Evolutionary conservation across 2,113 vertebrate species (phyloP).

Genomic region (Chlorocebus sabaeus): DNA sequence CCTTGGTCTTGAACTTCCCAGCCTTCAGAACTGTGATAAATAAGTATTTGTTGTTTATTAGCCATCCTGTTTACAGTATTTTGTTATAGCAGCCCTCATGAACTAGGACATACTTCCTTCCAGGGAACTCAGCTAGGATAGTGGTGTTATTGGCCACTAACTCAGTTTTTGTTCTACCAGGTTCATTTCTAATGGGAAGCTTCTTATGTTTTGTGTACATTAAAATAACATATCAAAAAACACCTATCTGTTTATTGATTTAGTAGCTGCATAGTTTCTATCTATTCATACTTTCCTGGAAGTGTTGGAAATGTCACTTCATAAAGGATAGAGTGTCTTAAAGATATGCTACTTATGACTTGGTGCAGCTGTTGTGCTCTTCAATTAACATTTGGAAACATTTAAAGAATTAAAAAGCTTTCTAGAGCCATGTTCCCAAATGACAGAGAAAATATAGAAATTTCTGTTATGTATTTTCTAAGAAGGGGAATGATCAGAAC

Average conservation of each 20-base stretch:
- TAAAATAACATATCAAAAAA: neutral
- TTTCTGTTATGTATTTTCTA: neutral
- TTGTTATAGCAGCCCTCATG: neutral
- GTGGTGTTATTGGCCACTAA: neutral
- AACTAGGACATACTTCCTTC: neutral
- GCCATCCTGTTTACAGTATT: neutral
- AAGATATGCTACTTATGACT: neutral
- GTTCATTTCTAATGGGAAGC: neutral
- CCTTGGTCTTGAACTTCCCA: neutral
- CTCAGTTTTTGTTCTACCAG: neutral
- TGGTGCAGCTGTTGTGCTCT: neutral
- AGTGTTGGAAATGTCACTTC: constrained; percentile 17
- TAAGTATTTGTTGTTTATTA: neutral
- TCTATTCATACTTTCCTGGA: neutral
- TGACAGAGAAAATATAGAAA: neutral
- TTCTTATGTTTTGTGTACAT: neutral
- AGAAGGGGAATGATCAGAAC: neutral
- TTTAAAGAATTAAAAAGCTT: constrained; percentile 8
- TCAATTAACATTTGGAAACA: constrained; percentile 43
- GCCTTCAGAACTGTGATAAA: neutral
- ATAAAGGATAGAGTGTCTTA: neutral
- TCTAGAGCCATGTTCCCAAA: neutral
- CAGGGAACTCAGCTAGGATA: neutral
- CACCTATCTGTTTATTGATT: neutral
- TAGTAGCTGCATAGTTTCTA: neutral